Conservation (phyloP, 1,140 invertebrate species). For the Metaphire vulgaris region DNA sequence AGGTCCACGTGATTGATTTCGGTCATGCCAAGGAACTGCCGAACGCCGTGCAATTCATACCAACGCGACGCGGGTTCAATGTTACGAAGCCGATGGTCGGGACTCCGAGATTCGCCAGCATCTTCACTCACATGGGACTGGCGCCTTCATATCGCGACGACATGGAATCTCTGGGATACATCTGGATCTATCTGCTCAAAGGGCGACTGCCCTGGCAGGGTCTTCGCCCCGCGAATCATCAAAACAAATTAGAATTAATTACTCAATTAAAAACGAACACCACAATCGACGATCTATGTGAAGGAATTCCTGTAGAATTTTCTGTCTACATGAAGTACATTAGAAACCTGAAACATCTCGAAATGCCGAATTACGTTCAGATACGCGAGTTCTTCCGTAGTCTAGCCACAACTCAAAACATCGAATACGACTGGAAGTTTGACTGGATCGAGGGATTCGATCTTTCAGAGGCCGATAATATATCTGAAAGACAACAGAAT, state of each 20-base stretch:
- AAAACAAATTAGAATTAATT: constrained; percentile 26
- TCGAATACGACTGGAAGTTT: constrained; percentile 88
- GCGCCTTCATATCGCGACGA: constrained; percentile 24
- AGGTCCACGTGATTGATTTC: constrained; percentile 55
- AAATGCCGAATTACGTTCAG: constrained; percentile 99
- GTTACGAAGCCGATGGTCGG: constrained; percentile 5
- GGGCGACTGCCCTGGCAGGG: constrained; percentile 32
- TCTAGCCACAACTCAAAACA: constrained; percentile 85
- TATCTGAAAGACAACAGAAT: no score
- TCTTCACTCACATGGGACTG: constrained; percentile 24
- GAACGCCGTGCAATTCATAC: constrained; percentile 15
- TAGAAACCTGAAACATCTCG: constrained; percentile 94
- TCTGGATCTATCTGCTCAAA: constrained; percentile 23
- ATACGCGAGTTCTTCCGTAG: constrained; percentile 88
- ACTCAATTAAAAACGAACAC: constrained; percentile 23
- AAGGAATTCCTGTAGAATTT: constrained; percentile 52
- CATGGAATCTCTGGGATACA: constrained; percentile 27
- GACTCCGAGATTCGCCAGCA: constrained; percentile 28
- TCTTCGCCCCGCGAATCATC: constrained; percentile 1
- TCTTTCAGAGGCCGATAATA: no score
- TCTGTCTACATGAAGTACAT: constrained; percentile 96
- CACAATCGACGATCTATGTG: constrained; percentile 24
- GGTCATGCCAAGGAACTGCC: constrained; percentile 54
- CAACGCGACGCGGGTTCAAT: neutral
- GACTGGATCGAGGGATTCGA: no score